phyloP scores from a whole-genome alignment of 2,797 vertebrate species.

The Macrochelys suwanniensis region DNA sequence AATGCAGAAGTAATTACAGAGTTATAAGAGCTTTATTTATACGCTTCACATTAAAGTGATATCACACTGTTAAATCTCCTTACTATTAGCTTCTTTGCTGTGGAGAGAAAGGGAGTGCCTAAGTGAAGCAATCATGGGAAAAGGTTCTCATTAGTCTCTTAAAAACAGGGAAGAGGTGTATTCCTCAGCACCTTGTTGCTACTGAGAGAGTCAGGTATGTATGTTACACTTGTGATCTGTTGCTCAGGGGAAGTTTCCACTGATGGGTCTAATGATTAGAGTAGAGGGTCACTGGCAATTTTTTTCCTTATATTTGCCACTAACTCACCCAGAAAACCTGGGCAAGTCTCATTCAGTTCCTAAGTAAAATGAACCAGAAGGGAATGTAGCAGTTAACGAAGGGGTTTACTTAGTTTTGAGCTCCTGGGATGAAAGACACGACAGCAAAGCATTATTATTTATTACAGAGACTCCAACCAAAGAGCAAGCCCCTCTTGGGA shows the following conservation, averaged over 20 bases:
- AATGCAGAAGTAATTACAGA: slow-evolving; percentile 45
- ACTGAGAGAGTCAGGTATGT: background rate
- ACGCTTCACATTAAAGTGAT: slow-evolving; percentile 56
- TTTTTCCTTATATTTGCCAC: fast-evolving
- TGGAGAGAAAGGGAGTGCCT: background rate
- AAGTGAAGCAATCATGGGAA: background rate
- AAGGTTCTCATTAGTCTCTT: slow-evolving; percentile 34
- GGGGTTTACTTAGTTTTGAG: background rate
- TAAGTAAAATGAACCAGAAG: background rate
- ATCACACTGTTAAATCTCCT: slow-evolving; percentile 65
- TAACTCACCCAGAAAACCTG: background rate
- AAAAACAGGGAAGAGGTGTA: background rate
- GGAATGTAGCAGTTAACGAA: background rate
- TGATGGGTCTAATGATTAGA: background rate
- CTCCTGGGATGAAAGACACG: background rate
- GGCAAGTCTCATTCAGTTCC: background rate
- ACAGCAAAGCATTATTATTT: background rate
- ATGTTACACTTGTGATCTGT: fast-evolving
- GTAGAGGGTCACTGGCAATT: fast-evolving
- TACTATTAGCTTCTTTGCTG: slow-evolving; percentile 20
- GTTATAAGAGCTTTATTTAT: slow-evolving; percentile 66
- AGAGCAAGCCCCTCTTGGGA: background rate
- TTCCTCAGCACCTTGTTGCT: background rate
- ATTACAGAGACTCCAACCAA: background rate
- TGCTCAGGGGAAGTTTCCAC: background rate